Evolutionary conservation across 2,113 vertebrate genomes (phyloP), one percentile per base, ranked within the genome.

Genomic region (Salvelinus namaycush): DNA sequence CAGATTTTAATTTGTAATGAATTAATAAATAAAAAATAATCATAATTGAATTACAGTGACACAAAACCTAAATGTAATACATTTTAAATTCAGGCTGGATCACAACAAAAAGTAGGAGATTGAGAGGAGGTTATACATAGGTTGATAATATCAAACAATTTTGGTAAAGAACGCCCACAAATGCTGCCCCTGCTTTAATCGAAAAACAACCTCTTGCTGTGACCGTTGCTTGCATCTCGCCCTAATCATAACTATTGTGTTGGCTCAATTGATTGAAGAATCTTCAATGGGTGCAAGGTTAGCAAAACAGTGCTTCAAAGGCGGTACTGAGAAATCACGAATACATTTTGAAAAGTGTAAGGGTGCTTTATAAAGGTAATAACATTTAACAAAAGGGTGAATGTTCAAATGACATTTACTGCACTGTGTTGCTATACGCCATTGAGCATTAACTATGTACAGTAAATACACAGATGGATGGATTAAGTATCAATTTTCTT

Each of bases 401-500:
- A 77, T 51, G 79, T 83, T 81, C 75, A 77, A 75, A 81, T 80
- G 12, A 82, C 76, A 82, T 87, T 81, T 78, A 77, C 67, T 76
- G 76, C 34, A 57, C 48, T 8, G 69, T 8, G 71, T 13, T 80
- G 44, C 65, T 74, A 11, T 1, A 69, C 5, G 57, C 20, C 81
- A 77, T 76, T 5, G 27, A 73, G 83, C 79, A 16, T 39, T 68
- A 69, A 64, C 59, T 62, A 22, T 39, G 68, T 75, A 75, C 75
- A 31, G 31, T 31, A 79, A 74, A 82, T 74, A n/a, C 49, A 22
- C 29, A 71, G 31, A 31, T 31, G 31, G 64, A 68, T 68, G 27
- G 66, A 67, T 44, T 49, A 49, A 49, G 48, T 49, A 49, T 31
- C 48, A 49, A 49, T 13, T 5, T 49, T 49, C 1, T 49, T 67